Evolutionary conservation across 2,797 vertebrate genomes (phyloP).

Genomic region (Hybognathus amarus): DNA sequence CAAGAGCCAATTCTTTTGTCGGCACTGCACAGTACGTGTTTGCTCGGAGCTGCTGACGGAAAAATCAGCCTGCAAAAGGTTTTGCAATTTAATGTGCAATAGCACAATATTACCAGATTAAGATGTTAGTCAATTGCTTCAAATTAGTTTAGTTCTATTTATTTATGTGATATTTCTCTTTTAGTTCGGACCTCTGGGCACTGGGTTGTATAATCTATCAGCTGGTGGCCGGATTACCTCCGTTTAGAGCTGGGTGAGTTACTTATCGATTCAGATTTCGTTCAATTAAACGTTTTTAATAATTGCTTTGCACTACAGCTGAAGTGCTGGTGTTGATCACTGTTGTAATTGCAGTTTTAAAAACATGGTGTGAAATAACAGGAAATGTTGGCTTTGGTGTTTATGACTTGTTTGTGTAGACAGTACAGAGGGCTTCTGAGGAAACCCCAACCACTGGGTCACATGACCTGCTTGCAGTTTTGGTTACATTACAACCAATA

Average conservation of each 20-base stretch:
- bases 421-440: slow-evolving; percentile 44
- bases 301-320: slow-evolving; percentile 2
- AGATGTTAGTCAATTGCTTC: neutral
- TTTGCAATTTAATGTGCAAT: neutral
- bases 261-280: neutral
- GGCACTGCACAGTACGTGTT: slow-evolving; percentile 99
- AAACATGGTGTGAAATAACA: slow-evolving; percentile 65
- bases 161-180: slow-evolving; percentile 49
- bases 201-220: slow-evolving; percentile 99
- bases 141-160: neutral
- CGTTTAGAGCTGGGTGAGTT: slow-evolving; percentile 96
- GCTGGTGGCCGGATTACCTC: slow-evolving; percentile 96
- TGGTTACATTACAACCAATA: slow-evolving; percentile 55
- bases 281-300: neutral
- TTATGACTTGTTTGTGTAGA: slow-evolving; percentile 64
- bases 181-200: slow-evolving; percentile 97
- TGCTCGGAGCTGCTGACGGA: slow-evolving; percentile 96
- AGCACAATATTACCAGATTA: neutral
- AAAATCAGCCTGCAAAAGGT: slow-evolving; percentile 99
- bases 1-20: slow-evolving; percentile 97
- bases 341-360: slow-evolving; percentile 40
- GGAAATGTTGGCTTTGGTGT: slow-evolving; percentile 62
- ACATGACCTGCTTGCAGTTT: slow-evolving; percentile 41
- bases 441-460: slow-evolving; percentile 54
- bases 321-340: slow-evolving; percentile 16